Percentiles rank a stretch among this genome's conserved stretches.
phyloP scores from a whole-genome alignment of 2,888 invertebrate genomes.

The Luperina testacea region DNA sequence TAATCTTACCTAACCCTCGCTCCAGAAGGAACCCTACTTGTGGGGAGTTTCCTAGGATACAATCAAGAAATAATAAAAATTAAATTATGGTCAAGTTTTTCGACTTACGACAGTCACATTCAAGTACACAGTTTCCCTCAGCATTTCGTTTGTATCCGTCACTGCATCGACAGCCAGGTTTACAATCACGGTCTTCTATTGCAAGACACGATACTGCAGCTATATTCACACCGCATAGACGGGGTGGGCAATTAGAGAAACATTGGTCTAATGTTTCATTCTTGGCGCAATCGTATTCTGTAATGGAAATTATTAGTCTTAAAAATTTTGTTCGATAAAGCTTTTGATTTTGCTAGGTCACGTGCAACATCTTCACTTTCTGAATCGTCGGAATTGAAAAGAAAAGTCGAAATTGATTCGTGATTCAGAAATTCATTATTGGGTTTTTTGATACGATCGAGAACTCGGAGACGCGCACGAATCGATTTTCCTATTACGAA shows the following conservation, averaged over 20 bases:
- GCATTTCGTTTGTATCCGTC: conserved; percentile 40
- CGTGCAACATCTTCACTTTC: not conserved
- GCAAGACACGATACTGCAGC: conserved; percentile 43
- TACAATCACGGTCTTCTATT: conserved; percentile 12
- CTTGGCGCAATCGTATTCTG: conserved; percentile 45
- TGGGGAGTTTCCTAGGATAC: not conserved
- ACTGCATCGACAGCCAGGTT: conserved; percentile 43
- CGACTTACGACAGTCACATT: conserved; percentile 46
- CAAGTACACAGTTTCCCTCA: conserved; percentile 27
- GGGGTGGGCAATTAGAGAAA: conserved; percentile 45
- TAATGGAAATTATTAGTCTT: conserved; percentile 11
- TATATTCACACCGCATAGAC: conserved; percentile 47
- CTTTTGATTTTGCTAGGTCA: not conserved
- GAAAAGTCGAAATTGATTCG: not conserved
- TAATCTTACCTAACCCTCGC: not conserved
- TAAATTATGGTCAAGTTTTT: not conserved
- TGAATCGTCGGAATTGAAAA: not conserved
- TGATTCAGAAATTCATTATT: too few relatives aligned
- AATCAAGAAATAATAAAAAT: not conserved
- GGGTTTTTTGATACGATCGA: too few relatives aligned
- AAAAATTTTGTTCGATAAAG: too few relatives aligned
- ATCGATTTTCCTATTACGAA: too few relatives aligned
- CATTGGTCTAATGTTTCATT: conserved; percentile 52
- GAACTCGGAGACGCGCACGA: too few relatives aligned
- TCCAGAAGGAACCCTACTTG: not conserved